Evolutionary conservation across 2,113 vertebrate species (phyloP).

Genomic region (Romanogobio albipinnatus): DNA sequence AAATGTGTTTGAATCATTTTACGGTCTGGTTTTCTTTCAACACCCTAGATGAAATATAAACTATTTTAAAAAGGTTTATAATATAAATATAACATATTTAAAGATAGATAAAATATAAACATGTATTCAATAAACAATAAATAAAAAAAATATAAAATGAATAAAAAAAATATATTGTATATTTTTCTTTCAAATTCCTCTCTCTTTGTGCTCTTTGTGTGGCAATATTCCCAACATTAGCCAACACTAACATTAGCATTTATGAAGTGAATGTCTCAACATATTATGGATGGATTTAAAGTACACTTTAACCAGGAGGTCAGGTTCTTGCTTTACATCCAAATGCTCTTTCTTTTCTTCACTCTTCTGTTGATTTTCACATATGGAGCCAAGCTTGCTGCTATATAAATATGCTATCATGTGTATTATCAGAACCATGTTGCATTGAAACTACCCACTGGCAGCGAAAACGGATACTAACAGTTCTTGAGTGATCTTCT

Average conservation of each 20-base stretch:
- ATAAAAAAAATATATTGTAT: neutral
- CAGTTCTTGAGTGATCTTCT: neutral
- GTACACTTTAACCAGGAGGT: neutral
- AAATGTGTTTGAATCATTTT: neutral
- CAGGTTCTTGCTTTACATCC: conserved; percentile 2
- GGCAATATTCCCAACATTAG: neutral
- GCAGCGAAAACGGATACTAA: conserved; percentile 20
- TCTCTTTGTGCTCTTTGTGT: neutral
- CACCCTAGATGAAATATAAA: neutral
- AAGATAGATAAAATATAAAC: too few species aligned
- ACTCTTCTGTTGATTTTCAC: conserved; percentile 22
- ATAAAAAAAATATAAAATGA: neutral
- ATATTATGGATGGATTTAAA: neutral
- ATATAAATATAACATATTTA: too few species aligned
- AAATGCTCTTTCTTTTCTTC: neutral
- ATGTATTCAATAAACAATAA: too few species aligned
- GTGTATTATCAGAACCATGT: neutral
- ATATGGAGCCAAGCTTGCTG: neutral
- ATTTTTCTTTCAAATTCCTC: neutral
- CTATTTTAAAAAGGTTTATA: neutral
- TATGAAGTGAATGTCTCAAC: neutral
- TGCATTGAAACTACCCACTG: conserved; percentile 4
- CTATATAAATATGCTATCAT: conserved; percentile 28
- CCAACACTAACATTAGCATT: conserved; percentile 19
- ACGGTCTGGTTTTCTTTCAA: neutral